Base-by-base conservation (phyloP, 2,888 invertebrate genomes). In the Digitonthophagus gazella region DNA sequence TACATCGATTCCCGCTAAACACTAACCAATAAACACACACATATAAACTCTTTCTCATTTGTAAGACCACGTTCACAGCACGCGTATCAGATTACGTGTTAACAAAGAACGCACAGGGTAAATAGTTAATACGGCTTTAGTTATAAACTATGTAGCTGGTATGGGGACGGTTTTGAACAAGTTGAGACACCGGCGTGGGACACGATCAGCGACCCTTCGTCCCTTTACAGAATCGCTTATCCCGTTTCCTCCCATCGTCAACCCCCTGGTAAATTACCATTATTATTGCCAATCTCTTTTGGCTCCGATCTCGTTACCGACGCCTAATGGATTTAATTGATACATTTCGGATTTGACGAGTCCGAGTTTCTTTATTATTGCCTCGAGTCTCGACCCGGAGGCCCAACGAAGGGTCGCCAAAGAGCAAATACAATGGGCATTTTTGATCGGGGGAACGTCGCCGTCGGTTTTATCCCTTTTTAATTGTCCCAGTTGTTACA, bases 1-100 rank as follows among this genome's bases (percentile, higher is more conserved):
- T n/a, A n/a, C n/a, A n/a, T n/a, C n/a, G n/a, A n/a, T n/a, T n/a
- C n/a, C n/a, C n/a, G n/a, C n/a, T n/a, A n/a, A n/a, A n/a, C n/a
- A n/a, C n/a, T n/a, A n/a, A n/a, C n/a, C n/a, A n/a, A n/a, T n/a
- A n/a, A n/a, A n/a, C n/a, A n/a, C n/a, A n/a, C n/a, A n/a, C n/a
- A n/a, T n/a, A 78, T 80, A 81, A 81, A 80, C 79, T 80, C 80
- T 80, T 80, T 81, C 80, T 81, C 80, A 81, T 81, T 81, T 80
- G 80, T 80, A 77, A 80, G 79, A 81, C 81, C 81, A 81, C 80
- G 81, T 79, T 77, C 3, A 6, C 77, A 77, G 74, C 79, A 76
- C 76, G 78, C 76, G 81, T 80, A 81, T 81, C 80, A 80, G 81
- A 81, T 81, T 81, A 81, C 80, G 71, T 18, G 18, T 8, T 58